Conservation (phyloP, 2,797 vertebrate species). For the Graptemys geographica region DNA sequence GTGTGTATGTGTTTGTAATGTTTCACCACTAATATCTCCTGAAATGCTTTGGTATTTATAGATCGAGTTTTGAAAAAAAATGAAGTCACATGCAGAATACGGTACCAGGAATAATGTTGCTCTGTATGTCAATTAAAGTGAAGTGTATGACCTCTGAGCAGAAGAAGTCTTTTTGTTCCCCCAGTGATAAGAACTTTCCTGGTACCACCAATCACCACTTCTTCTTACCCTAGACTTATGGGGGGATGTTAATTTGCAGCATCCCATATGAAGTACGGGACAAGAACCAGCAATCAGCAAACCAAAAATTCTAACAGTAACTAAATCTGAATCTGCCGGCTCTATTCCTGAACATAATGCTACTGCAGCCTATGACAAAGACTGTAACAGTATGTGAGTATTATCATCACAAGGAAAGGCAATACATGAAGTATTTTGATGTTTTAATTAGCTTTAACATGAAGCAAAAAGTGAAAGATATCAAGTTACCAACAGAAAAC, state of each 20-base stretch:
- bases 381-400: not conserved
- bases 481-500: not conserved
- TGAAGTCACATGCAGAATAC: not conserved
- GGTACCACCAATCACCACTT: rapidly evolving
- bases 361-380: not conserved
- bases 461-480: not conserved
- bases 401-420: not conserved
- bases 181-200: not conserved
- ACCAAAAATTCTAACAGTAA: not conserved
- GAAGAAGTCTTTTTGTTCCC: not conserved
- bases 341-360: not conserved
- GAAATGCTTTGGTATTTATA: not conserved
- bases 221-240: not conserved
- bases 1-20: not conserved
- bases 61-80: not conserved
- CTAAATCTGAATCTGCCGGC: not conserved
- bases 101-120: not conserved
- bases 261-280: not conserved
- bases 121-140: not conserved
- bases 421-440: not conserved
- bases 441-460: not conserved
- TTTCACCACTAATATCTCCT: not conserved
- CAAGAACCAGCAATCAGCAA: not conserved
- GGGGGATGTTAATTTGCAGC: not conserved
- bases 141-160: not conserved